Base-by-base conservation (phyloP, 2,113 vertebrate species). In the Epinephelus moara region DNA sequence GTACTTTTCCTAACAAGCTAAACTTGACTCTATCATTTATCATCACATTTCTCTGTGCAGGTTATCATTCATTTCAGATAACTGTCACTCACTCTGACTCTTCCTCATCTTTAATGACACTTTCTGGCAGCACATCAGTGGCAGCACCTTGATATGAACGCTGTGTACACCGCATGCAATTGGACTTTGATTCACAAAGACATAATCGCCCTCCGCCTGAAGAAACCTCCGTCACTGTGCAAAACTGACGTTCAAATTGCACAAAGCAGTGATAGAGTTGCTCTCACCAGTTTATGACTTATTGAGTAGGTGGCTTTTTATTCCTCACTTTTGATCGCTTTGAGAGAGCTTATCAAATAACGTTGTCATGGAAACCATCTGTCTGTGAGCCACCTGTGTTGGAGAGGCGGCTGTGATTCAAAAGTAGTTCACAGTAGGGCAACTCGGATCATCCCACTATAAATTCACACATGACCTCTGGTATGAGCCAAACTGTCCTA, bases 341-440 rank as follows among this genome's bases (percentile, higher is more conserved):
- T 67, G 56, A 85, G 70, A 49, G 73, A 63, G 78, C 86, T 90
- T 88, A 86, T 92, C 85, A 91, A 88, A 93, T 85, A 81, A 84
- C 2, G 89, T 91, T 92, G 87, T 88, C 91, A 94, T 91, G 83
- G 93, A 92, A 93, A 93, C 90, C 80, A 85, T 88, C 84, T 69
- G 62, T 85, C 73, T 85, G 76, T 69, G 88, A 88, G 74, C 55
- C 70, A 87, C 70, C 85, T 87, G 71, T 85, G 79, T 75, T 89
- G 81, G 81, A 63, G 67, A 88, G 61, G 78, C 25, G 33, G 61
- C 74, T 81, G 70, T 82, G 81, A 87, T 92, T 88, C 76, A 70
- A 84, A 92, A 85, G 75, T 57, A 69, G 73, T 90, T 88, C 81
- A 72, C 69, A 68, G 67, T 37, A 61, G 80, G 70, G 55, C 64